phyloP scores from a whole-genome alignment of 2,113 vertebrate genomes.

The Mandrillus leucophaeus region DNA sequence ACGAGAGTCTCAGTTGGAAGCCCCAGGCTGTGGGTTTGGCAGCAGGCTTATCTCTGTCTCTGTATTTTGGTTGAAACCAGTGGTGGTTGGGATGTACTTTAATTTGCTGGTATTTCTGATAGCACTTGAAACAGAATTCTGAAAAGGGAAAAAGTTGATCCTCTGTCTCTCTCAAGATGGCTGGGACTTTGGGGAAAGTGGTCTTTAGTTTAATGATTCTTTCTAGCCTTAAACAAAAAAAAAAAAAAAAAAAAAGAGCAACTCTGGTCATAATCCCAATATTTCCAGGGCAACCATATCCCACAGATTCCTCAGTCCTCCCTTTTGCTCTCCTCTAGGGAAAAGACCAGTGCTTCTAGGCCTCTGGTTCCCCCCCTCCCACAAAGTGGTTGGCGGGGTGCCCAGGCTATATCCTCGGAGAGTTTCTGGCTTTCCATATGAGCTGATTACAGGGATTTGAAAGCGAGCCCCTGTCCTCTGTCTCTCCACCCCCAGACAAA shows the following conservation, averaged over 20 bases:
- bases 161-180: background rate
- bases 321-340: background rate
- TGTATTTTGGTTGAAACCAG: conserved; percentile 4
- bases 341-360: background rate
- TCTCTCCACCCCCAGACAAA: background rate
- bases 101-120: background rate
- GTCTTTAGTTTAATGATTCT: background rate
- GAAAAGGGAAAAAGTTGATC: background rate
- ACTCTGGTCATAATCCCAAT: background rate
- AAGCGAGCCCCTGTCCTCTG: background rate
- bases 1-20: background rate
- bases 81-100: background rate
- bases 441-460: background rate
- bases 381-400: background rate
- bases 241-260: background rate
- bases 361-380: background rate
- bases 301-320: background rate
- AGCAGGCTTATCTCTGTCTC: background rate
- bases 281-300: background rate
- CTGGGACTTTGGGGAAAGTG: background rate
- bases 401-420: background rate
- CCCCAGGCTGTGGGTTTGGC: background rate
- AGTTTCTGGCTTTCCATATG: background rate
- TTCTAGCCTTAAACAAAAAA: background rate
- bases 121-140: background rate